These are phyloP conservation scores for Chlorodrepanis virens DNA, from an alignment of 2,113 vertebrate species.

Conservation along the genomic window DNA sequence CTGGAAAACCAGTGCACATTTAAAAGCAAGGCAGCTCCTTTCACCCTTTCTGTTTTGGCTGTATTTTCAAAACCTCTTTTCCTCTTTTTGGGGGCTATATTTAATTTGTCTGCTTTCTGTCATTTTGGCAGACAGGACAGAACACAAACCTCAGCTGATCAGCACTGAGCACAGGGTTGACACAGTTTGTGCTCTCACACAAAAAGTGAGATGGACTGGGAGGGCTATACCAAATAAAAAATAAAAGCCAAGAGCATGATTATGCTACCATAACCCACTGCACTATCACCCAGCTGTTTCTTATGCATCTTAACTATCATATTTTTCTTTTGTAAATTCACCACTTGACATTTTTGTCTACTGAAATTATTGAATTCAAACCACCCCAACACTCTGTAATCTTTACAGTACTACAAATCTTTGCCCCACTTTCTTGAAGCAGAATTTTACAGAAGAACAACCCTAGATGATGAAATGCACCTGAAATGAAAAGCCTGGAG, in stretches of 20 bases:
- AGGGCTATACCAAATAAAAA: not conserved
- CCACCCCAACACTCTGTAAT: not conserved
- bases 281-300: not conserved
- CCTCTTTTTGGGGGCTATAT: not conserved
- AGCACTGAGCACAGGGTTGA: not conserved
- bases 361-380: not conserved
- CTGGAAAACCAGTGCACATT: not conserved
- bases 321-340: not conserved
- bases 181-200: not conserved
- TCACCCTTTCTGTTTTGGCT: not conserved
- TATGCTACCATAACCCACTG: not conserved
- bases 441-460: not conserved
- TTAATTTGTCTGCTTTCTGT: not conserved
- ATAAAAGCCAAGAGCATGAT: not conserved
- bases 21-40: not conserved
- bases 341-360: not conserved
- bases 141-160: not conserved
- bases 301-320: not conserved
- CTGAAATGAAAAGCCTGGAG: not conserved
- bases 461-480: rapidly evolving
- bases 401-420: not conserved
- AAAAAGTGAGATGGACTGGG: not conserved
- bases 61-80: not conserved
- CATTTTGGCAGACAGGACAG: not conserved
- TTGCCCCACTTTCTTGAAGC: not conserved